phyloP scores from a whole-genome alignment of 2,888 invertebrate genomes.

The Drosophila multiciliata region DNA sequence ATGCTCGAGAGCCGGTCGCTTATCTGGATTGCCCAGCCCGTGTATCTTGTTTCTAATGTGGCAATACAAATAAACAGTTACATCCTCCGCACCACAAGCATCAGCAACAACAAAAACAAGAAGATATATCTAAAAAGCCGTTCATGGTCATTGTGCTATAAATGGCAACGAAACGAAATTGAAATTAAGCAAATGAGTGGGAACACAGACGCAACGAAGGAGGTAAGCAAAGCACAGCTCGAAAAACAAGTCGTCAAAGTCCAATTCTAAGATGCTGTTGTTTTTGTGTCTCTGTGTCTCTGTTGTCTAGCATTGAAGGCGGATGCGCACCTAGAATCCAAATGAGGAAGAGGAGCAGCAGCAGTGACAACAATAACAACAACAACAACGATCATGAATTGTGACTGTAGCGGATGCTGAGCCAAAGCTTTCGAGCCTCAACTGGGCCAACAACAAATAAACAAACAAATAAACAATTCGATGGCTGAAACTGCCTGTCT shows the following conservation, averaged over 20 bases:
- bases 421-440: constrained; percentile 53
- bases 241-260: constrained; percentile 70
- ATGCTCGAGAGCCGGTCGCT: constrained; percentile 37
- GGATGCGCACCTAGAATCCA: constrained; percentile 78
- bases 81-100: constrained; percentile 69
- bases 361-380: background rate
- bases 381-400: constrained; percentile 8
- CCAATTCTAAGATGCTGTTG: constrained; percentile 56
- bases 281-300: background rate
- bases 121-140: constrained; percentile 56
- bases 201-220: constrained; percentile 56
- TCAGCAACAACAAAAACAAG: constrained; percentile 25
- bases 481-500: constrained; percentile 13
- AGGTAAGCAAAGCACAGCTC: constrained; percentile 1
- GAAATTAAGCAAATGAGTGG: constrained; percentile 79
- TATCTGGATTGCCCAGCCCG: constrained; percentile 43
- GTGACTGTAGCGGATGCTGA: constrained; percentile 67
- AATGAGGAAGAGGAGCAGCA: constrained; percentile 73
- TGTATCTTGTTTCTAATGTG: constrained; percentile 53
- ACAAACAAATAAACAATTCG: constrained; percentile 23
- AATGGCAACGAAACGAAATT: constrained; percentile 82
- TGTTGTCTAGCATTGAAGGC: constrained; percentile 61
- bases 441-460: constrained; percentile 65
- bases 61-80: constrained; percentile 68
- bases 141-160: constrained; percentile 83